These are phyloP conservation scores for Ellobius talpinus DNA, from an alignment of 2,113 vertebrate species.

Conservation along the genomic window DNA sequence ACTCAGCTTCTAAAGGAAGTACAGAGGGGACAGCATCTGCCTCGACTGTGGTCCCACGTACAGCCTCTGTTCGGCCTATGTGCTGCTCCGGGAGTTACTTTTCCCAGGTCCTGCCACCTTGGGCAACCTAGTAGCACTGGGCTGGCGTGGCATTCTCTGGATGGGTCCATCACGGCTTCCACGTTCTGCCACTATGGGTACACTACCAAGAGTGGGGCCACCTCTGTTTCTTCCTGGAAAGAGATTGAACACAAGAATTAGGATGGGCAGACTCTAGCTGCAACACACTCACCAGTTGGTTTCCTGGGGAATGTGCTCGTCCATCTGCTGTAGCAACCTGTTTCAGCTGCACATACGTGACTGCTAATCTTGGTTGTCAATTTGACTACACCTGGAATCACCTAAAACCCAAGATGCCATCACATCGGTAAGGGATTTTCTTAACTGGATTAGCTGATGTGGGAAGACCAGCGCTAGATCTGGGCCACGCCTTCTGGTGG, in stretches of 20 bases:
- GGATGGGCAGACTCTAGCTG: not conserved
- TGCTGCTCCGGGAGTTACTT: slow-evolving; percentile 65
- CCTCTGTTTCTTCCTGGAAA: slow-evolving; percentile 75
- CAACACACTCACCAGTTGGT: too few relatives aligned
- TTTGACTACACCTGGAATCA: not conserved
- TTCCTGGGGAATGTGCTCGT: not conserved
- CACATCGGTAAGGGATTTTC: not conserved
- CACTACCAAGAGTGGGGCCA: slow-evolving; percentile 7
- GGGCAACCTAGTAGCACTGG: slow-evolving; percentile 79
- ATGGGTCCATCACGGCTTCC: slow-evolving; percentile 68
- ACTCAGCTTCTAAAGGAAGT: not conserved
- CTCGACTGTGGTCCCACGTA: not conserved
- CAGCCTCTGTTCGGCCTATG: not conserved
- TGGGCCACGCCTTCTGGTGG: not conserved
- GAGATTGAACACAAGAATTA: slow-evolving; percentile 14
- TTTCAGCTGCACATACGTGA: not conserved
- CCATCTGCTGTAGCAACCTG: not conserved
- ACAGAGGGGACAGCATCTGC: not conserved
- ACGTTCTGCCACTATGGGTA: slow-evolving; percentile 59
- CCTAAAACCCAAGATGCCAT: not conserved
- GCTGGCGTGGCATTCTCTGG: slow-evolving; percentile 78
- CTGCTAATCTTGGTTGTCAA: not conserved
- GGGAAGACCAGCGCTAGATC: not conserved
- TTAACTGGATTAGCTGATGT: not conserved
- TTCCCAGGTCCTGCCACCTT: slow-evolving; percentile 59